Evolutionary conservation across 2,888 invertebrate genomes (phyloP), one percentile per base, ranked within the genome.

Genomic region (Thymelicus sylvestris): DNA sequence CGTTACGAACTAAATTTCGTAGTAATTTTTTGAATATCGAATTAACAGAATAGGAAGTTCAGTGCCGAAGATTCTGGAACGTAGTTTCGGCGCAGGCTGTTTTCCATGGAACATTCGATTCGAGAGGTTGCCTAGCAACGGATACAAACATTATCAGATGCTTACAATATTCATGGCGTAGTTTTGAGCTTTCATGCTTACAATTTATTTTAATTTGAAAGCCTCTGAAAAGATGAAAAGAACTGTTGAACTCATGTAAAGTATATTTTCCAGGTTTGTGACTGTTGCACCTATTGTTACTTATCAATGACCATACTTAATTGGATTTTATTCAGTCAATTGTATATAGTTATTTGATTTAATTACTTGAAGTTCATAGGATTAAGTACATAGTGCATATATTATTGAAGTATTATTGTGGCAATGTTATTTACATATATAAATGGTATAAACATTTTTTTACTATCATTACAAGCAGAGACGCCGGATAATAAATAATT

Each of bases 51-150:
- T 57, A 12, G 48, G 59, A 38, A 6, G 48, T 59, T 38, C 38
- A 57, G 69, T 77, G 76, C 80, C 80, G 86, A 89, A 88, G 86
- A 84, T 81, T 85, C 84, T 82, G 79, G 84, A 82, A 82, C 76
- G 73, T 72, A 66, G 41, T 31, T n/a, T 64, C 68, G 50, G 6
- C 71, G 72, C 71, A 66, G 66, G 66, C 74, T 67, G 71, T 72
- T 71, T 73, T 68, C 77, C 66, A 72, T 76, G 69, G 73, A 60
- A 67, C 81, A 81, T 80, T 83, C 83, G 81, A 84, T 84, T 81
- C 71, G 74, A 73, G 41, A 71, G 59, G 91, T 90, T 89, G 88
- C 90, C 74, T 75, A 77, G 88, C 86, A 89, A 90, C 90, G 77
- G 65, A 66, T 61, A 50, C 61, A 61, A 61, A 61, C 57, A 31